Evolutionary conservation across 2,888 invertebrate genomes (phyloP), one percentile per base, ranked within the genome.

Genomic region (Hypsopygia costalis): DNA sequence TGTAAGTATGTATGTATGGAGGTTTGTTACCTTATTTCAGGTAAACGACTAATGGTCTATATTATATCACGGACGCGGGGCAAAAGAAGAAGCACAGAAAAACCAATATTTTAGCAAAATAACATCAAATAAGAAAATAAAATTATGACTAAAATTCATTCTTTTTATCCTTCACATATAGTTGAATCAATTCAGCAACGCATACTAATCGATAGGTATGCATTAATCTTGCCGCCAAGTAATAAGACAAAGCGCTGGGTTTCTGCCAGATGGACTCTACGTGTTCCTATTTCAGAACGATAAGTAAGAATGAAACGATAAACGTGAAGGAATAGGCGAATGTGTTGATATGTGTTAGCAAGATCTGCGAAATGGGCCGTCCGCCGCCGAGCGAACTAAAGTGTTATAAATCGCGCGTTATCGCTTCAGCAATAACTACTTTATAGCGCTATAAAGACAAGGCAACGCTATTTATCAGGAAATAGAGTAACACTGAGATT

Each of bases 371-470:
- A 40, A 44, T 34, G 55, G 52, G 51, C 55, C 54, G 46, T 64
- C 59, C 54, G 25, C 7, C n/a, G 25, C 5, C 50, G 57, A 43
- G 59, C 43, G 61, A 59, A 56, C 65, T 62, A 65, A 71, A 79
- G 76, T 73, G 77, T 79, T 81, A 77, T 80, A 81, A 79, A 81
- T 80, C 72, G 74, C 55, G 51, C 57, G 74, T 75, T 80, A 82
- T 80, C 79, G 74, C 64, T 58, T 58, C 58, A 62, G 73, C 78
- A 73, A 78, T 81, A 81, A 79, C 77, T 74, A 67, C 68, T 81
- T 81, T 80, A 82, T 75, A 62, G 61, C 57, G 62, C 74, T 64
- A 79, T 80, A 79, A 80, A 80, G 68, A 72, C 66, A 69, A 67
- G 65, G 64, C 25, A 34, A 34, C 11, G 34, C 11, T 35, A 35